Evolutionary conservation across 2,797 vertebrate genomes (phyloP), one percentile per base, ranked within the genome.

Genomic region (Eptatretus atami): DNA sequence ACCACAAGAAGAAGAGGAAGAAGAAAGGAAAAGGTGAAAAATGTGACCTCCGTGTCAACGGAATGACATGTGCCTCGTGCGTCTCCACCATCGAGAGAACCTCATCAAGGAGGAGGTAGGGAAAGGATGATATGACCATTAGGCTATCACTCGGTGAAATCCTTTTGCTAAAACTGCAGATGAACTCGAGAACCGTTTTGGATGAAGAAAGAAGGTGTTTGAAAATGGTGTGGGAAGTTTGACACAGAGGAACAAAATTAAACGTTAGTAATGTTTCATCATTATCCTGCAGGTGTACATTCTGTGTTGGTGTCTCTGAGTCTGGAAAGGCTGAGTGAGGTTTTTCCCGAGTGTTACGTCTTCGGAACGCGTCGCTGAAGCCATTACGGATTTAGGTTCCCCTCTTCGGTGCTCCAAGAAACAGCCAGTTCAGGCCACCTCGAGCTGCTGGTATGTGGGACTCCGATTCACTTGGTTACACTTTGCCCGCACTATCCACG

Each of bases 51-150:
- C 87, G 93, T 66, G 78, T 98, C 1, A 82, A 81, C 10, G 92
- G 92, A 13, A 98, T 98, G 92, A 98, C 92, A 0, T 95, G 92
- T 53, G 84, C 90, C 25, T 98, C 92, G 0, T 98, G 92, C 9
- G 92, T 98, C 64, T 81, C 83, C 68, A 98, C 94, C 76, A 98
- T 98, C 1, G 92, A 98, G 71, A 78, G 69, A 96, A 98, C 65
- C 77, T 98, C 64, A 86, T 82, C 64, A 79, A 80, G 61, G 88
- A 96, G 75, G 72, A 1, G 92, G 92, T 98, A 65, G 74, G 79
- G 70, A 11, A 13, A 0, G 57, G 57, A n/a, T 44, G 31, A 44
- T 19, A 19, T 19, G 19, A 19, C 19, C 19, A 19, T 19, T 52
- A 64, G 64, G 25, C 3, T 53, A 10, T 14, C 3, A 12, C 13